These are phyloP conservation scores for Caenorhabditis sp. DNA, from an alignment of 2,888 invertebrate genomes.

Conservation along the genomic window DNA sequence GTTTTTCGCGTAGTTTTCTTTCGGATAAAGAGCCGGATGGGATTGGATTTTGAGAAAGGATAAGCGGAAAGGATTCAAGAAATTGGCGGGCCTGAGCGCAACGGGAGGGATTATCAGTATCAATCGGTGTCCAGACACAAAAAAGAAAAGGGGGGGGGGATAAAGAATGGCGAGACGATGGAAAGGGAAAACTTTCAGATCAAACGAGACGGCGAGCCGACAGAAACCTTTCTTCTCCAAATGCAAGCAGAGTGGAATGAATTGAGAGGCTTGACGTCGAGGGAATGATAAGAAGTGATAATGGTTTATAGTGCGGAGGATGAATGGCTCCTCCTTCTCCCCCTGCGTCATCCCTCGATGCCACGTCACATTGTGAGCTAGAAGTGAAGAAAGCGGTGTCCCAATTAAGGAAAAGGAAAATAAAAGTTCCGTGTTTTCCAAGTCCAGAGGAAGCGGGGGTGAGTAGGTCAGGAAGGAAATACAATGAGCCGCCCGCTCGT, in stretches of 20 bases:
- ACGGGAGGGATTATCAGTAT: slow-evolving; percentile 30
- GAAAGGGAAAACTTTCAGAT: neutral
- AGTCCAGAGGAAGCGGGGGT: neutral
- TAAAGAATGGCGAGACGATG: neutral
- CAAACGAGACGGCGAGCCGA: too few species aligned
- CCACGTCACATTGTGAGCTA: slow-evolving; percentile 6
- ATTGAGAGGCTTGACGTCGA: neutral
- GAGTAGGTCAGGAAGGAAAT: neutral
- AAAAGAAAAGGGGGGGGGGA: slow-evolving; percentile 1
- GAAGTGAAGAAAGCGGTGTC: neutral
- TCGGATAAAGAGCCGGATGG: too few species aligned
- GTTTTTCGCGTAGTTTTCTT: too few species aligned
- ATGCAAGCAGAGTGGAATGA: neutral
- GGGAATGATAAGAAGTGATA: too few species aligned
- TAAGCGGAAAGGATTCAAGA: slow-evolving; percentile 32
- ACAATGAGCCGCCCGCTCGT: too few species aligned
- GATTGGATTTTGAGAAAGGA: slow-evolving; percentile 28
- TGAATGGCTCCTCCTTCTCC: neutral
- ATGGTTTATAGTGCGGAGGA: neutral
- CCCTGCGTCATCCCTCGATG: neutral
- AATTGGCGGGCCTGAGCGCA: slow-evolving; percentile 27
- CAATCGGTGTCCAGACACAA: slow-evolving; percentile 12
- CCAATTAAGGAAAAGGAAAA: slow-evolving; percentile 15
- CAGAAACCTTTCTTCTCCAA: neutral
- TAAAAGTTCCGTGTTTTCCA: slow-evolving; percentile 19